Base-by-base conservation (phyloP, 2,113 vertebrate genomes). In the Mus pahari region DNA sequence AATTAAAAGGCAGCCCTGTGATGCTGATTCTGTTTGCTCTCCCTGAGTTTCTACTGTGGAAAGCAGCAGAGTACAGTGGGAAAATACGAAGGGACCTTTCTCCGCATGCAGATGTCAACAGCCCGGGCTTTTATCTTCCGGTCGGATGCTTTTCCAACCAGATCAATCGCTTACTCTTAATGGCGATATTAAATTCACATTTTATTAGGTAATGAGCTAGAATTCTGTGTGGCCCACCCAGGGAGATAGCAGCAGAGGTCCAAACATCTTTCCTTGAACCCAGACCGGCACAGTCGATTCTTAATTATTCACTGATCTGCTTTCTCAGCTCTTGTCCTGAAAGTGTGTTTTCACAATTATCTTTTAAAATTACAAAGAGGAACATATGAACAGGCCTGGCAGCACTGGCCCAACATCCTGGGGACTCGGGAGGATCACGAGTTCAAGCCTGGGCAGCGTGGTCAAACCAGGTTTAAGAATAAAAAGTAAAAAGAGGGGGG, bases 11-110 rank as follows among this genome's bases (percentile, higher is more conserved):
- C 92, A 14, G 89, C 17, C 36, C 94, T 53, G 26, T 64, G 50
- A 66, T 91, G 62, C 75, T 60, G 92, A 79, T 92, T 97, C 97
- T 94, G 93, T 95, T 96, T 97, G 94, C 60, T 78, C 94, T 96
- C 95, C 70, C 93, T 86, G 48, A 74, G 77, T 94, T 88, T 33
- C 86, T 86, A 92, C 84, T 64, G 91, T 71, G 20, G 68, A 93
- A 39, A 0, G 13, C 24, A 45, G 26, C 22, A 13, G 82, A 94
- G 19, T 78, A 14, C 0, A 2, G 26, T 24, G 36, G 92, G 45
- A 91, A 91, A 79, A 68, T 81, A 71, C 48, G 74, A 79, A 94
- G 86, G 39, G 81, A 70, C 42, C 33, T 74, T 79, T 94, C 95
- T 94, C 84, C 42, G 42, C 66, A 13, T 14, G 92, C 60, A 70